These are phyloP conservation scores for Eumeta japonica DNA, from an alignment of 1,140 invertebrate genomes.

Conservation along the genomic window DNA sequence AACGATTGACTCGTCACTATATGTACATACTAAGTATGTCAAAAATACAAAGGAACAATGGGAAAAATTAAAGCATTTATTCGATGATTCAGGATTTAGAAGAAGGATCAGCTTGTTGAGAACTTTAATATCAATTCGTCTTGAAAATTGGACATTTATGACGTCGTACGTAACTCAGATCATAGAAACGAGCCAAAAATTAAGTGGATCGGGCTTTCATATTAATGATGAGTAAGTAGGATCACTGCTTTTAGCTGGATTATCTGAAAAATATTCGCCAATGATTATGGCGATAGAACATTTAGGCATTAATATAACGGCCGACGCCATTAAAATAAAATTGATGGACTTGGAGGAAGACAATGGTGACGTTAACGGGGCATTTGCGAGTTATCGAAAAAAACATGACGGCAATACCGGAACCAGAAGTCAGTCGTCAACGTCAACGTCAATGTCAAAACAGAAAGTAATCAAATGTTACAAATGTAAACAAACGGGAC, in stretches of 20 bases:
- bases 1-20: constrained; percentile 7
- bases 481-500: constrained; percentile 9
- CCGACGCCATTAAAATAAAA: constrained; percentile 22
- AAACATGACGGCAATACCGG: too few species aligned
- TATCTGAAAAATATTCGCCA: constrained; percentile 25
- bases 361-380: not conserved
- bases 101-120: constrained; percentile 20
- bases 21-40: constrained; percentile 18
- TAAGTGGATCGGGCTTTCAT: too few species aligned
- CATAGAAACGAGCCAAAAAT: too few species aligned
- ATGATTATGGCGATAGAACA: constrained; percentile 38
- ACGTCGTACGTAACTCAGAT: constrained; percentile 15
- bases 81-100: constrained; percentile 18
- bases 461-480: constrained; percentile 7
- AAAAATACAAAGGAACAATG: constrained; percentile 20
- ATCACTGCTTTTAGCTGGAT: constrained; percentile 26
- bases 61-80: constrained; percentile 19
- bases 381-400: not conserved
- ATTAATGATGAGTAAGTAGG: constrained; percentile 35
- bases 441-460: constrained; percentile 2
- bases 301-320: constrained; percentile 16
- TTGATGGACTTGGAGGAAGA: constrained; percentile 15
- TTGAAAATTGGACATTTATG: constrained; percentile 20
- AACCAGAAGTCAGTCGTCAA: constrained; percentile 2
- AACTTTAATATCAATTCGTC: constrained; percentile 17